Evolutionary conservation across 2,113 vertebrate species (phyloP).

Genomic region (Eupsittula cactorum): DNA sequence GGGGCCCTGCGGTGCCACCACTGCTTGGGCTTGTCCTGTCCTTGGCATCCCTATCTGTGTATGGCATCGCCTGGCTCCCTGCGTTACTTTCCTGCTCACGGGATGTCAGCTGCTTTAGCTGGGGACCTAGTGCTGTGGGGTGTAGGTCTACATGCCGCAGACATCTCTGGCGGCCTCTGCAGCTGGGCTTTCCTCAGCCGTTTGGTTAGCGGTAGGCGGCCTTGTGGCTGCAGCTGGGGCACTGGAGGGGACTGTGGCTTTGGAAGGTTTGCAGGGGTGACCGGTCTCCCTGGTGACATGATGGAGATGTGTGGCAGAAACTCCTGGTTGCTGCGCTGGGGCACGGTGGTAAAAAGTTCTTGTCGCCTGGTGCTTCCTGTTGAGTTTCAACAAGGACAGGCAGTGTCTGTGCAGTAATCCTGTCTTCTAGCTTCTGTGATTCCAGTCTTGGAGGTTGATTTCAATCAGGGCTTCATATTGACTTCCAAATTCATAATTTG

Average conservation of each 20-base stretch:
- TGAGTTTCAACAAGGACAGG: neutral
- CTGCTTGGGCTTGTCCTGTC: neutral
- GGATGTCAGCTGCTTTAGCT: fast-evolving
- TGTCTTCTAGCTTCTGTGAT: neutral
- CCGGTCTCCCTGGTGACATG: neutral
- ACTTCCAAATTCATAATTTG: neutral
- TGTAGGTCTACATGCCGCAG: neutral
- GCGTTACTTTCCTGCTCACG: fast-evolving
- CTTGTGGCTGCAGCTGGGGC: neutral
- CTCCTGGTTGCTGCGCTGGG: neutral
- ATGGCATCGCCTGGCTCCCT: neutral
- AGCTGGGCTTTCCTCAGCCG: neutral
- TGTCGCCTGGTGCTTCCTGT: neutral
- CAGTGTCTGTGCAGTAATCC: neutral
- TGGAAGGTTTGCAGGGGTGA: fast-evolving
- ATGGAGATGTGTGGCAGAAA: neutral
- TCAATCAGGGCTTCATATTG: neutral
- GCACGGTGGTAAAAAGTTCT: neutral
- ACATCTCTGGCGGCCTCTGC: neutral
- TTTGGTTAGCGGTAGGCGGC: neutral
- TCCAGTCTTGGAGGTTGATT: neutral
- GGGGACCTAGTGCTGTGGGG: neutral
- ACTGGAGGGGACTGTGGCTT: neutral
- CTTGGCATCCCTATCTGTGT: fast-evolving
- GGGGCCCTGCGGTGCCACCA: neutral